phyloP scores from a whole-genome alignment of 2,113 vertebrate species.

The Silurus glanis region DNA sequence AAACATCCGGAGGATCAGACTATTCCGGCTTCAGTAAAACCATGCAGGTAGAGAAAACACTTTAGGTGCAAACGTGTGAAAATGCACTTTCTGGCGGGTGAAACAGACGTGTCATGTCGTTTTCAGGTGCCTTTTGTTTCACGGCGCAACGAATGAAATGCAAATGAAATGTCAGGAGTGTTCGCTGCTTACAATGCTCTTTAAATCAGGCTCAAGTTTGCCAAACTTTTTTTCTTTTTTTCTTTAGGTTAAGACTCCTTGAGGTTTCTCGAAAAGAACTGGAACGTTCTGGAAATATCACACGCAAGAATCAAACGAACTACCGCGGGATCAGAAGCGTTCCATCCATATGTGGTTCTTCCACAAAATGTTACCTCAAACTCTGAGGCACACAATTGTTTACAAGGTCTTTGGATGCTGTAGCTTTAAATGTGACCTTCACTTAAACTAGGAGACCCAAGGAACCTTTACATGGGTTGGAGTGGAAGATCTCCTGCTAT shows the following conservation, averaged over 20 bases:
- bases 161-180: slow-evolving; percentile 6
- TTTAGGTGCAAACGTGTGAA: slow-evolving; percentile 11
- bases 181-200: neutral
- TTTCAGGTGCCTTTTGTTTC: neutral
- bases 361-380: too few species aligned
- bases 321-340: too few species aligned
- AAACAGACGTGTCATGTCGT: neutral
- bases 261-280: neutral
- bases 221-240: too few species aligned
- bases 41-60: neutral
- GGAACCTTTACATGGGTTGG: too few species aligned
- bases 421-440: too few species aligned
- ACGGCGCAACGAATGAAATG: neutral
- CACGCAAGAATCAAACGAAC: neutral
- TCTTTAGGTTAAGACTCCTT: too few species aligned
- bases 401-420: too few species aligned
- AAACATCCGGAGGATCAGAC: too few species aligned
- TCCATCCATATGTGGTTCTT: too few species aligned
- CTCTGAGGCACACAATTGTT: too few species aligned
- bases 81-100: slow-evolving; percentile 5
- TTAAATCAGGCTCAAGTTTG: neutral
- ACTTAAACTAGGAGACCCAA: too few species aligned
- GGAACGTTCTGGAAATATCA: neutral
- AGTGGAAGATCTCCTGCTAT: too few species aligned
- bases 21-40: neutral